Evolutionary conservation across 2,888 invertebrate species (phyloP).

Genomic region (Parelbella ahira): DNA sequence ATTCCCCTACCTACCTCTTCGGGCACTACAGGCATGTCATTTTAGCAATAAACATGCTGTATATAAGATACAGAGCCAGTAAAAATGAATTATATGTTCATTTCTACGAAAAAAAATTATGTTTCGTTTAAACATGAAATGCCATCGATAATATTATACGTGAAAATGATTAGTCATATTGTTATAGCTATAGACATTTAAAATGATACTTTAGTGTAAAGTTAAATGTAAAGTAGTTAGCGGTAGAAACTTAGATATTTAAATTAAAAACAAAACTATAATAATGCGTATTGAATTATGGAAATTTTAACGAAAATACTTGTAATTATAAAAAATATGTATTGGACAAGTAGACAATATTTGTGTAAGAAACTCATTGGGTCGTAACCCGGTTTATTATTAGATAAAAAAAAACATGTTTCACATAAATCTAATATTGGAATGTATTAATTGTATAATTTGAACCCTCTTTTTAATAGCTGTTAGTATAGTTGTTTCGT

Average conservation of each 20-base stretch:
- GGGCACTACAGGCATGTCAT: too few species aligned
- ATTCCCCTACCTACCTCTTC: too few species aligned
- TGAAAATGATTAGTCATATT: too few species aligned
- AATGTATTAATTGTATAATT: conserved; percentile 40
- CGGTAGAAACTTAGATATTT: conserved; percentile 8
- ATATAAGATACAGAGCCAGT: too few species aligned
- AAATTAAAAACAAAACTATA: not conserved
- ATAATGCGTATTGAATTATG: conserved; percentile 17
- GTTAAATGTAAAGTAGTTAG: conserved; percentile 10
- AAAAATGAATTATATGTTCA: too few species aligned
- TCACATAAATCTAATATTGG: conserved; percentile 32
- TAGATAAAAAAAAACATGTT: conserved; percentile 35
- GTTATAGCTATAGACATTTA: too few species aligned
- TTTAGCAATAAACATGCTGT: too few species aligned
- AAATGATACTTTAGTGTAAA: not conserved
- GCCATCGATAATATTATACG: too few species aligned
- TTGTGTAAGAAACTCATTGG: conserved; percentile 48
- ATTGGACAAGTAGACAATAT: conserved; percentile 61
- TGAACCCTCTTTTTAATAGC: conserved; percentile 33
- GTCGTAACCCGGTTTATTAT: conserved; percentile 31
- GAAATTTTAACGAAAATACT: conserved; percentile 33
- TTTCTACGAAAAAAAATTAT: too few species aligned
- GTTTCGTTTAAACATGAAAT: too few species aligned
- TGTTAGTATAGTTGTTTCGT: conserved; percentile 53
- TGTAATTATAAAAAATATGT: conserved; percentile 30